Conservation (phyloP, 2,797 vertebrate genomes). For the Uromys caudimaculatus region DNA sequence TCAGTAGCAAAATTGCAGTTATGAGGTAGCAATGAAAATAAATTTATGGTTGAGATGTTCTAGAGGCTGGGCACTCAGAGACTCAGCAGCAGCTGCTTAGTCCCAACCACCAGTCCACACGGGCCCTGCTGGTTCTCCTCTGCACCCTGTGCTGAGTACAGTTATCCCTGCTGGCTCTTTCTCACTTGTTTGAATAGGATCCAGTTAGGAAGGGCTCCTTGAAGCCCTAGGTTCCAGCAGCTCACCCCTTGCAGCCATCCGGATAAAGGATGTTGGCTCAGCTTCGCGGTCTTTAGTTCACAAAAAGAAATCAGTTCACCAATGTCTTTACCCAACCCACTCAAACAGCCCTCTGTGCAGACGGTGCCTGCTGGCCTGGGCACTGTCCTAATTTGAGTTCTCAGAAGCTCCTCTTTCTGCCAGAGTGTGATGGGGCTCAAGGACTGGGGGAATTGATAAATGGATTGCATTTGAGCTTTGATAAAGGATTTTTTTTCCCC, state of each 20-base stretch:
- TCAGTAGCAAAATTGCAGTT: background rate
- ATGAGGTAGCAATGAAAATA: too few species aligned
- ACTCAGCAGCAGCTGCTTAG: background rate
- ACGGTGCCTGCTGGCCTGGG: background rate
- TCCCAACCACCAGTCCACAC: background rate
- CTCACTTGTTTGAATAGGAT: slow-evolving; percentile 31
- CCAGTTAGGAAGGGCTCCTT: slow-evolving; percentile 42
- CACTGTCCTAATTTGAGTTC: background rate
- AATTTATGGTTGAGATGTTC: background rate
- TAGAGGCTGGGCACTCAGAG: background rate
- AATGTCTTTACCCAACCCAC: background rate
- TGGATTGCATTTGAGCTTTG: slow-evolving; percentile 42
- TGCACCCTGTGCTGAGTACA: background rate
- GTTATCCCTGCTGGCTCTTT: background rate
- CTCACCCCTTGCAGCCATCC: background rate
- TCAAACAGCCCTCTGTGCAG: background rate
- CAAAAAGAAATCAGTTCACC: background rate
- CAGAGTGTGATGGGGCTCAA: background rate
- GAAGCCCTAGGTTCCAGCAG: background rate
- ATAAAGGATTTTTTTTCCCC: background rate
- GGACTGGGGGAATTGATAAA: background rate
- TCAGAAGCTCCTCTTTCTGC: background rate
- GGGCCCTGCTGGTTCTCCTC: background rate
- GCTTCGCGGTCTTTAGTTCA: background rate
- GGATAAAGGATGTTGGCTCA: slow-evolving; percentile 11